Conservation (phyloP, 2,888 invertebrate genomes). For the Acanthosoma haemorrhoidale region DNA sequence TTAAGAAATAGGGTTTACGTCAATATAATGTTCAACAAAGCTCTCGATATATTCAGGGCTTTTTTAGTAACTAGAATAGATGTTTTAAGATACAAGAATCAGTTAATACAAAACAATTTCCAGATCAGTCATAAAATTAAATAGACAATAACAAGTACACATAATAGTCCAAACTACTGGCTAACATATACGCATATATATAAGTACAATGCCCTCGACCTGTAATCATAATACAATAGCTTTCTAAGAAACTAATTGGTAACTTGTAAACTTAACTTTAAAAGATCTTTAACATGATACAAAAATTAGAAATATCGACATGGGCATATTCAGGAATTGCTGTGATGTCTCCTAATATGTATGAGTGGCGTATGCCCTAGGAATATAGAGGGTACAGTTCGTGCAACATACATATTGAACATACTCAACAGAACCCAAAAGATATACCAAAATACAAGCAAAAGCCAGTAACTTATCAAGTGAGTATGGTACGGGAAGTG, state of each 20-base stretch:
- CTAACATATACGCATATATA: no score
- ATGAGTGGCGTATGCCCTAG: not conserved
- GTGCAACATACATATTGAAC: conserved; percentile 6
- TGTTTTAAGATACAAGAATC: no score
- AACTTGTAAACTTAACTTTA: no score
- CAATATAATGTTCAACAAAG: no score
- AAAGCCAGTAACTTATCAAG: not conserved
- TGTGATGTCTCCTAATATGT: not conserved
- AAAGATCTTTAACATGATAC: not conserved
- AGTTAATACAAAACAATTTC: no score
- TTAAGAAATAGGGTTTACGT: no score
- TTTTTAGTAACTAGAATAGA: no score
- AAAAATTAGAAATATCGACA: not conserved
- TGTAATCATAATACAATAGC: not conserved
- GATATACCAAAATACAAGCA: conserved; percentile 3
- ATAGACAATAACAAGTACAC: no score
- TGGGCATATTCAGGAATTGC: not conserved
- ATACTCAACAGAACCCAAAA: conserved; percentile 10
- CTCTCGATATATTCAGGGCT: no score
- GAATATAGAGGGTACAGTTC: not conserved
- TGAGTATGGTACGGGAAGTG: not conserved
- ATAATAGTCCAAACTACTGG: no score
- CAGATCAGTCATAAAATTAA: no score
- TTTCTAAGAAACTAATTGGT: not conserved
- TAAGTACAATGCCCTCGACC: not conserved